Conservation (phyloP, 2,888 invertebrate species). For the Ectropis crepuscularia region DNA sequence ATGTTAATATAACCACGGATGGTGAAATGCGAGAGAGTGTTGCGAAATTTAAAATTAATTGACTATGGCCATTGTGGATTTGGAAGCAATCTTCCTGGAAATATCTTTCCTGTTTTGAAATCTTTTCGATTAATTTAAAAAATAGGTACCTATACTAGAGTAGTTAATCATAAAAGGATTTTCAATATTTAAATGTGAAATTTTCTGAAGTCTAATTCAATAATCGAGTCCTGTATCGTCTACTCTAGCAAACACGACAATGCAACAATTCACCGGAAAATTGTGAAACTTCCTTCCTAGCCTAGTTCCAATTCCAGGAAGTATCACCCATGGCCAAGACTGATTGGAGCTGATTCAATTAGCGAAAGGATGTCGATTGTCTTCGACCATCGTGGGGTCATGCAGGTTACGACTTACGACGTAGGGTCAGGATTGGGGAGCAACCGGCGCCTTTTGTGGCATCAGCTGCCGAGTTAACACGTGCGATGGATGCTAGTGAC, state of each 20-base stretch:
- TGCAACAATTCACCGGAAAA: constrained; percentile 1
- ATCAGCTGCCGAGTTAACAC: constrained; percentile 66
- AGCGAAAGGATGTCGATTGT: constrained; percentile 64
- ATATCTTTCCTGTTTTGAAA: too few species aligned
- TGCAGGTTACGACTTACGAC: constrained; percentile 33
- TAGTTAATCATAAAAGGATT: too few species aligned
- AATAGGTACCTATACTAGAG: too few species aligned
- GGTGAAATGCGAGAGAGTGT: constrained; percentile 37
- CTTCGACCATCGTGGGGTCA: constrained; percentile 51
- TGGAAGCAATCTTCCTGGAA: too few species aligned
- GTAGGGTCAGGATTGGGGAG: constrained; percentile 50
- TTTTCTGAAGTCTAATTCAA: too few species aligned
- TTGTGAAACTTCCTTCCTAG: constrained; percentile 24
- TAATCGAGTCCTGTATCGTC: too few species aligned
- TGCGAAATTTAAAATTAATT: too few species aligned
- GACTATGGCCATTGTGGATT: too few species aligned
- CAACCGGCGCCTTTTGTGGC: constrained; percentile 58
- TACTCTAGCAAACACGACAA: neutral
- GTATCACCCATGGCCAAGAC: constrained; percentile 38
- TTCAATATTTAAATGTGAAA: too few species aligned
- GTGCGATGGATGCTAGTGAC: constrained; percentile 54
- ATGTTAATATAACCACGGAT: constrained; percentile 43
- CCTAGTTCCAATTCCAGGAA: constrained; percentile 42
- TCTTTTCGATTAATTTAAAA: too few species aligned
- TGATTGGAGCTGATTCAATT: constrained; percentile 66